Base-by-base conservation (phyloP, 2,888 invertebrate genomes). In the Apamea sordens region DNA sequence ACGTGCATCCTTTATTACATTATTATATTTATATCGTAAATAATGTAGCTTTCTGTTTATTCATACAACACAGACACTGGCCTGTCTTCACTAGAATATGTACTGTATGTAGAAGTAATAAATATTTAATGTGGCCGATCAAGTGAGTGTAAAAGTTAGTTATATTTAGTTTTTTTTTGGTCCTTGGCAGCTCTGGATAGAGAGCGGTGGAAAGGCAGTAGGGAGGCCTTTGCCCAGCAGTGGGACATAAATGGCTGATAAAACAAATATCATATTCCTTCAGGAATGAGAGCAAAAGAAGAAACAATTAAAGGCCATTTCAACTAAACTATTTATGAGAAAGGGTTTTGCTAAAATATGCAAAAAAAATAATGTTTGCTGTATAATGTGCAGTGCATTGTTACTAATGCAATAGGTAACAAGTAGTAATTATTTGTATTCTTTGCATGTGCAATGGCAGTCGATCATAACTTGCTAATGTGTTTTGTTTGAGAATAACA, bases 391-490 rank as follows among this genome's bases (percentile, higher is more conserved):
- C 28, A 28, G 13, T 50, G 21, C 15, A 36, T 63, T 86, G 47
- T 65, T 73, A 61, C 5, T 32, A 72, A 44, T 44, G 59, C 50
- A 65, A 28, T 75, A 50, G 13, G 13, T 59, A 47, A 59, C 63
- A 64, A 28, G n/a, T 21, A 64, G 21, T 64, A 32, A 69, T 68
- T 82, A 71, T 74, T 86, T 72, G 36, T 84, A 86, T 86, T 65
- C 50, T 63, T 77, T n/a, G 65, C 76, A 79, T 77, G 64, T 73
- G 68, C 70, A 76, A 53, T 73, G 61, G 50, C 44, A 79, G 75
- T 77, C 73, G 69, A 78, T 84, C 41, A 78, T 78, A 84, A 77
- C 69, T 83, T 75, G 70, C 50, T 77, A 69, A 76, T 70, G 65
- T 83, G 64, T 69, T 83, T 71, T 77, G 69, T 59, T 76, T 63